A percentile compares a stretch with the other conserved stretches of the same genome.
Conservation (phyloP, 2,797 vertebrate genomes). For the Sebastes aleutianus region DNA sequence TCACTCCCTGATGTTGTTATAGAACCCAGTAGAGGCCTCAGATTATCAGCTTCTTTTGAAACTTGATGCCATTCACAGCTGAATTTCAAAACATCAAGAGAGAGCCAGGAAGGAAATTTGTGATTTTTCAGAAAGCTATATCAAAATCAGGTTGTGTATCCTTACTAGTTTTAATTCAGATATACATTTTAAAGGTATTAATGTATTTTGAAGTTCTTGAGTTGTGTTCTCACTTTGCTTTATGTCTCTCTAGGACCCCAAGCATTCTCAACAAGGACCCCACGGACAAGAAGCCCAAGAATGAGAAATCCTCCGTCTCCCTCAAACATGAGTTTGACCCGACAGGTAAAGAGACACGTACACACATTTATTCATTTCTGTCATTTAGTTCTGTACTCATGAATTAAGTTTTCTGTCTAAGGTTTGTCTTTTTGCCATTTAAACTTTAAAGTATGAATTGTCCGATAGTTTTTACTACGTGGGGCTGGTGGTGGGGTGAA, state of each 20-base stretch:
- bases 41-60: background rate
- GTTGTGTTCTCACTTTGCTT: background rate
- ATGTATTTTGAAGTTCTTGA: background rate
- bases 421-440: background rate
- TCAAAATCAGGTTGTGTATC: background rate
- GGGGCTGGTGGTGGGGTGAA: background rate
- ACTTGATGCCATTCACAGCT: rapidly evolving
- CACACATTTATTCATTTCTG: too few species aligned
- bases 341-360: slow-evolving; percentile 83
- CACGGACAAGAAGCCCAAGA: slow-evolving; percentile 92
- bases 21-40: rapidly evolving
- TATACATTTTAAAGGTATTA: background rate
- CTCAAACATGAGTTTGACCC: slow-evolving; percentile 92
- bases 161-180: background rate
- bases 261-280: slow-evolving; percentile 94
- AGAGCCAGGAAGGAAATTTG: background rate
- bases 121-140: background rate
- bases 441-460: background rate
- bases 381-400: background rate
- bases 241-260: slow-evolving; percentile 82
- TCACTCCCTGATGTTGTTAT: too few species aligned
- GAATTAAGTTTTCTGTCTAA: background rate
- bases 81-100: background rate
- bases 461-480: background rate
- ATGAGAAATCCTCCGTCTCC: slow-evolving; percentile 84